These are phyloP conservation scores for Riptortus pedestris DNA, from an alignment of 1,140 invertebrate genomes.

Conservation along the genomic window DNA sequence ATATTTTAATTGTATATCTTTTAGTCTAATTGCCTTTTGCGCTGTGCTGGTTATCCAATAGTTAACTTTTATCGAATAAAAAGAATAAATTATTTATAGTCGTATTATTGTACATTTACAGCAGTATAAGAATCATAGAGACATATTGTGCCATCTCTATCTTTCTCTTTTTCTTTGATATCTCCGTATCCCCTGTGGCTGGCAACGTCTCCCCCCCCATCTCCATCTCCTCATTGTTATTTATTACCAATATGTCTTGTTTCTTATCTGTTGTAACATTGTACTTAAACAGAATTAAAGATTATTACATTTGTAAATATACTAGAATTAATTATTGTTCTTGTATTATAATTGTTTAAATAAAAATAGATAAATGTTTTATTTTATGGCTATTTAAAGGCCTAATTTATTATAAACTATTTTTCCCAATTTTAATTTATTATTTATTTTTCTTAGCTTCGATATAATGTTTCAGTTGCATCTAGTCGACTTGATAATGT, in stretches of 20 bases:
- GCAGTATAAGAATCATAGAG: background rate
- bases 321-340: background rate
- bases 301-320: conserved; percentile 3
- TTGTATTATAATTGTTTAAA: background rate
- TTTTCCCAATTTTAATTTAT: too few species aligned
- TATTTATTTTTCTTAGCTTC: too few species aligned
- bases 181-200: too few species aligned
- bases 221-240: too few species aligned
- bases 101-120: conserved; percentile 7
- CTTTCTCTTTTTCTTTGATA: too few species aligned
- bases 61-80: background rate
- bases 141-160: conserved; percentile 5
- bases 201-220: too few species aligned
- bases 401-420: too few species aligned
- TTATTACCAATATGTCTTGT: background rate
- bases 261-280: conserved; percentile 9
- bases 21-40: conserved; percentile 11
- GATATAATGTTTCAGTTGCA: too few species aligned
- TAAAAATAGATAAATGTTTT: background rate
- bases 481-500: too few species aligned
- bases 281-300: background rate
- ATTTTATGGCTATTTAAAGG: background rate
- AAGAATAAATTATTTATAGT: background rate
- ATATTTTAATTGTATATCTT: conserved; percentile 1
- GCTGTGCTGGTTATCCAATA: background rate